Evolutionary conservation across 2,113 vertebrate genomes (phyloP), one percentile per base, ranked within the genome.

Genomic region (Amphiprion ocellaris): DNA sequence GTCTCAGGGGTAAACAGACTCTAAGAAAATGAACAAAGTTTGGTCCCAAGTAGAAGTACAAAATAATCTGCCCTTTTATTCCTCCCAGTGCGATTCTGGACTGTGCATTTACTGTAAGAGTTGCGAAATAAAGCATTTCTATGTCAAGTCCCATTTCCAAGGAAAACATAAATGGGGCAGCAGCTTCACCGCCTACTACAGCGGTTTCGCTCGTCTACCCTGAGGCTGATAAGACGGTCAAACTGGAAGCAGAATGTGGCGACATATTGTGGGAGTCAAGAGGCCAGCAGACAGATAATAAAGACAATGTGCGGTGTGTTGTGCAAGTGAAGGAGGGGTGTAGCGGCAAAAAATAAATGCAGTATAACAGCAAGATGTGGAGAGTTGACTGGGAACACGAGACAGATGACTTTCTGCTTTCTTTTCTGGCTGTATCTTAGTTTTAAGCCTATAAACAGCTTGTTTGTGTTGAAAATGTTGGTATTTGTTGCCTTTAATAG

Each of bases 221-320:
- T 1, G 65, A 59, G 80, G 90, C 84, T 46, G 74, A 88, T 77
- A 63, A 85, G 74, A 28, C 79, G 54, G 83, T 89, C 83, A 65
- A 16, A 74, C 68, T 68, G 74, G 47, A 62, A 77, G 82, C 73
- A 58, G 64, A 66, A 67, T 56, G 68, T 37, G 84, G 79, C 33
- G 61, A 80, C 86, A 78, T 75, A 73, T 75, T 84, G 88, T 73
- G 52, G 24, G 77, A 85, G 88, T 84, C 80, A 72, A 85, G 69
- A 85, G 90, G 88, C 74, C 86, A 59, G 54, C 65, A 69, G 77
- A 78, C 21, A 10, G 80, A 83, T 75, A 78, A 82, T 84, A 63
- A 64, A 78, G 33, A 37, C 33, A 37, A 70, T 66, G 24, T 39
- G 19, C 54, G 49, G 47, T 61, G 63, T 21, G 10, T 60, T 14